Evolutionary conservation across 1,140 invertebrate genomes (phyloP), one percentile per base, ranked within the genome.

Genomic region (Psilanteris sp.): DNA sequence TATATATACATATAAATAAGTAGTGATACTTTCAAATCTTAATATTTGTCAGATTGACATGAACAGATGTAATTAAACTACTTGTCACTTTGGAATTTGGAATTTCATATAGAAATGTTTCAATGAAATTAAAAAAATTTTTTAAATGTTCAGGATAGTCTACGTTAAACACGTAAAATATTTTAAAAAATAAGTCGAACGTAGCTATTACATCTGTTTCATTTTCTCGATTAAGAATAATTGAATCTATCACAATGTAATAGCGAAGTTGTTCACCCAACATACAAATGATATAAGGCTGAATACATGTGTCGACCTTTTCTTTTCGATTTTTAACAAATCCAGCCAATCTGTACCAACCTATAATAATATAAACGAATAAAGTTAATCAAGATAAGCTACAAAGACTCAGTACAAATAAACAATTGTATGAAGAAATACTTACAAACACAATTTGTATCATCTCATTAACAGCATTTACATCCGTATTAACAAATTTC

Each of bases 381-480:
- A 29, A 46, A 18, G n/a, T n/a, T n/a, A n/a, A n/a, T n/a, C n/a
- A 27, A n/a, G n/a, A 27, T 1, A 9, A 14, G 13, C 27, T 22
- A 14, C 22, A 1, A 4, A 32, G 27, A 14, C 1, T 44, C 24
- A 24, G 20, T 39, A 9, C 18, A 16, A 39, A 24, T 39, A 44
- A 31, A 31, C 29, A 29, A 16, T 48, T 15, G 20, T 48, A 32
- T 22, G 15, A 48, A n/a, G n/a, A 8, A 55, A 55, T 4, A 44
- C 55, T 61, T 32, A 61, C 55, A 16, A 8, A 34, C n/a, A 34
- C 24, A 27, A 24, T 55, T 34, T 55, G 34, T 7, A 39, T 27
- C 3, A 54, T 37, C 20, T 15, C 4, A 54, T 36, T 22, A 11
- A 39, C 5, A 6, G n/a, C 34, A 39, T 52, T 11, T 5, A 37